These are phyloP conservation scores for Acheta domesticus DNA, from an alignment of 2,888 invertebrate genomes.

Conservation along the genomic window DNA sequence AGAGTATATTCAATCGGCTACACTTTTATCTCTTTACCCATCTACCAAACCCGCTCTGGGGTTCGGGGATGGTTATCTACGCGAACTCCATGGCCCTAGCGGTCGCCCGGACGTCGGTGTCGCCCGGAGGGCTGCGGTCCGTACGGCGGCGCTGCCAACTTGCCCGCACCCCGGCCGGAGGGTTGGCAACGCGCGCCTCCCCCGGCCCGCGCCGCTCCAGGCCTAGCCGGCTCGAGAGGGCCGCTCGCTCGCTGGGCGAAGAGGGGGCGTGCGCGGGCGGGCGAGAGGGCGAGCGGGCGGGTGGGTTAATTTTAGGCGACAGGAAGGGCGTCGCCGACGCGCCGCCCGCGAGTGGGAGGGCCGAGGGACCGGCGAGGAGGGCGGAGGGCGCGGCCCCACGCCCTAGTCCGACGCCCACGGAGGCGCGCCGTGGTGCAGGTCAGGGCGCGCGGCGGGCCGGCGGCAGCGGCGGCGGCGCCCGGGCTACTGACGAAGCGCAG, in stretches of 20 bases:
- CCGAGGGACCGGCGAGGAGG: background rate
- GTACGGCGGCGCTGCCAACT: no score
- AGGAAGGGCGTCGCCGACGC: constrained; percentile 35
- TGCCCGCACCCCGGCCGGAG: background rate
- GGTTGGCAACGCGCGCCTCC: background rate
- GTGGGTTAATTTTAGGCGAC: constrained; percentile 35
- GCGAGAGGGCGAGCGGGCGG: background rate
- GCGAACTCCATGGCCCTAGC: no score
- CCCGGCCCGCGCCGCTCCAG: background rate
- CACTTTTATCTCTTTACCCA: no score
- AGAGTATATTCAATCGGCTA: no score
- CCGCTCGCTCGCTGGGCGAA: background rate
- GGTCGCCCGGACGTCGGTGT: no score
- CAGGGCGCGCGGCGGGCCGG: background rate
- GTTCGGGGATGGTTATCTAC: no score
- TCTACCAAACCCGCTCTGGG: no score
- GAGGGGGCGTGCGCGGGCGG: background rate
- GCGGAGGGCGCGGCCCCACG: background rate
- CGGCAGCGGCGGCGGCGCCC: background rate
- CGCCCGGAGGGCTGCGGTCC: no score
- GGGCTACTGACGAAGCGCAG: no score
- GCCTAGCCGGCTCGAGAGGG: no score
- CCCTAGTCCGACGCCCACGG: constrained; percentile 24
- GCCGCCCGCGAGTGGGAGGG: background rate
- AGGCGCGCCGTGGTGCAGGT: constrained; percentile 20